Evolutionary conservation across 2,113 vertebrate species (phyloP).

Genomic region (Osmerus mordax): DNA sequence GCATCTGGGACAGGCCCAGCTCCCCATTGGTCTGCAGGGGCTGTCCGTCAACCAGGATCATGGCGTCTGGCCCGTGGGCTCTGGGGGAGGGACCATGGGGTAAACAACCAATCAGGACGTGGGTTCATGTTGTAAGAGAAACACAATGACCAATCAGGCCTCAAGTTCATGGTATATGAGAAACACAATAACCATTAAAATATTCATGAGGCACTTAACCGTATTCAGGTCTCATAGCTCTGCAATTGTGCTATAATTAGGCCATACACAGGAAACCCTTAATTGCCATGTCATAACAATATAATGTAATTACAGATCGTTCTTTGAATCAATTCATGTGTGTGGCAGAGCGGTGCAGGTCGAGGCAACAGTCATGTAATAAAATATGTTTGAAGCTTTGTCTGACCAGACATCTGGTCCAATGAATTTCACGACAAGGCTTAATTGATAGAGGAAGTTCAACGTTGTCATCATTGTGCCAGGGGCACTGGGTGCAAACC

Average conservation of each 20-base stretch:
- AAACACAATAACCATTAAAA: neutral
- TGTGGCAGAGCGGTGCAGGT: too few relatives aligned
- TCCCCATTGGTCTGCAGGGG: conserved; percentile 90
- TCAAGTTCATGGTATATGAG: neutral
- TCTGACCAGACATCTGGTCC: neutral
- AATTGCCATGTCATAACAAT: too few relatives aligned
- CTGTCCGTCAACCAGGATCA: conserved; percentile 96
- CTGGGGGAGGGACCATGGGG: conserved; percentile 60
- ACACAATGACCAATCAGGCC: neutral
- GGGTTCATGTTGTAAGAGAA: neutral
- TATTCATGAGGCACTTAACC: too few relatives aligned
- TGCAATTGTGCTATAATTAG: too few relatives aligned
- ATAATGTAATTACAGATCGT: too few relatives aligned
- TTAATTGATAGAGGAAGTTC: neutral
- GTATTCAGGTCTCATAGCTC: too few relatives aligned
- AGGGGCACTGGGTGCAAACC: conserved; percentile 18
- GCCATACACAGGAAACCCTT: too few relatives aligned
- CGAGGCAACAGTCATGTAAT: too few relatives aligned
- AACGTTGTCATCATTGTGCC: neutral
- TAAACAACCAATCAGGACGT: neutral
- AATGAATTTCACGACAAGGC: neutral
- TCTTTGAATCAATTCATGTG: too few relatives aligned
- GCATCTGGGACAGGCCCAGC: conserved; percentile 93
- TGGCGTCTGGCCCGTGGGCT: conserved; percentile 94
- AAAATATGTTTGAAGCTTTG: neutral